These are phyloP conservation scores for Nemapogon koenigi DNA, from an alignment of 2,888 invertebrate species.

Conservation along the genomic window DNA sequence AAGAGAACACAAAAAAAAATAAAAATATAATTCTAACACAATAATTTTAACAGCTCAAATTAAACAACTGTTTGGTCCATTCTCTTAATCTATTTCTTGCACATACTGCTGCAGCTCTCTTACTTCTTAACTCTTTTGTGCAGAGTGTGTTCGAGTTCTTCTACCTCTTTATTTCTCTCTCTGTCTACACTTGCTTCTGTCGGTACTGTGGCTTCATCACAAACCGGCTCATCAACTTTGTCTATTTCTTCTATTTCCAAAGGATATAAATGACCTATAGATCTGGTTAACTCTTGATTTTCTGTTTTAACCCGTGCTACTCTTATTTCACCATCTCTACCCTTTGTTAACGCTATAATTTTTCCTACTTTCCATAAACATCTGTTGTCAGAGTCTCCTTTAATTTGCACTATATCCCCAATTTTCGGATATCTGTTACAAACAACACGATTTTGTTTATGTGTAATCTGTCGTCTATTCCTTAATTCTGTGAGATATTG, in stretches of 20 bases:
- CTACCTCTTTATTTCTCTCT: too few relatives aligned
- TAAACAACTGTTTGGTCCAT: too few relatives aligned
- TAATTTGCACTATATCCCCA: slow-evolving; percentile 10
- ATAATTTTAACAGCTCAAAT: too few relatives aligned
- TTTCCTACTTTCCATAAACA: slow-evolving; percentile 7
- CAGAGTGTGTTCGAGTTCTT: too few relatives aligned
- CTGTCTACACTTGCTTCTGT: too few relatives aligned
- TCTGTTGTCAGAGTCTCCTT: slow-evolving; percentile 7
- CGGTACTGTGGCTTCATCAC: too few relatives aligned
- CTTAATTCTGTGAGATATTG: slow-evolving; percentile 6
- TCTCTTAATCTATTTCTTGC: too few relatives aligned
- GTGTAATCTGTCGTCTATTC: slow-evolving; percentile 6
- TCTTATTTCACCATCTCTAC: slow-evolving; percentile 1
- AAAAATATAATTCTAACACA: too few relatives aligned
- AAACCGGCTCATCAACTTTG: too few relatives aligned
- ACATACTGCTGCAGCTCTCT: too few relatives aligned
- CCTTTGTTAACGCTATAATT: neutral
- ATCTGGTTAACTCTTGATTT: neutral
- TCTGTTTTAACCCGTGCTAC: slow-evolving; percentile 6
- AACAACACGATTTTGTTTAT: slow-evolving; percentile 2
- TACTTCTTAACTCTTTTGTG: too few relatives aligned
- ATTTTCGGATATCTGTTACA: neutral
- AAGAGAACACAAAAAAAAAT: too few relatives aligned
- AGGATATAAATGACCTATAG: slow-evolving; percentile 1
- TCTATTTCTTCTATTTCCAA: slow-evolving; percentile 1